These are phyloP conservation scores for Hyperoplus immaculatus DNA, from an alignment of 2,797 vertebrate species.

Conservation along the genomic window DNA sequence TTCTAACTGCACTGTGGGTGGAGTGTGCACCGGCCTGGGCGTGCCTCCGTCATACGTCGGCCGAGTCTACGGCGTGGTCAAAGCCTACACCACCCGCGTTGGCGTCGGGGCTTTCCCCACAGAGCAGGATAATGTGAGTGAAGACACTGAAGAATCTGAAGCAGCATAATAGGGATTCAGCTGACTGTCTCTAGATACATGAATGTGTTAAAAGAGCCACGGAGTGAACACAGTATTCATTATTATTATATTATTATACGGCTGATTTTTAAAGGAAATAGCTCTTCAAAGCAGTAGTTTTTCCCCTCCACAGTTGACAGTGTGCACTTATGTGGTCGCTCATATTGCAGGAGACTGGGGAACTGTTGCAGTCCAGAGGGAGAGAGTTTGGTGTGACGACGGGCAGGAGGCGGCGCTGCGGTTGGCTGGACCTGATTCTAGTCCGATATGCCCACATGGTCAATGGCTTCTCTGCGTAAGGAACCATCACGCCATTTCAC, in stretches of 20 bases:
- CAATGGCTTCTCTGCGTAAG: conserved; percentile 90
- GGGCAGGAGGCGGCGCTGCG: conserved; percentile 86
- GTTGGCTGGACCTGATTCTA: conserved; percentile 89
- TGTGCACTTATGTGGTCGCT: background rate
- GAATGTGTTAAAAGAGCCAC: background rate
- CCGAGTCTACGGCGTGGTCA: conserved; percentile 88
- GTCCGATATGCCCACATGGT: conserved; percentile 91
- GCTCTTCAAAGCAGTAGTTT: background rate
- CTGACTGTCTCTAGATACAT: background rate
- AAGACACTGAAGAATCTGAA: background rate
- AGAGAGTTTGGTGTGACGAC: conserved; percentile 89
- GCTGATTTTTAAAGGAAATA: background rate
- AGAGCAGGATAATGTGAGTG: conserved; percentile 87
- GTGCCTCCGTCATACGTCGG: conserved; percentile 87
- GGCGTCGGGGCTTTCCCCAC: conserved; percentile 90
- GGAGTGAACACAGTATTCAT: background rate
- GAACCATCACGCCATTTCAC: background rate
- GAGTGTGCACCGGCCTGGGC: conserved; percentile 88
- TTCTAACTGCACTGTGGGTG: conserved; percentile 89
- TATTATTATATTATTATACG: background rate
- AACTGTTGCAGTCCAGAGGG: conserved; percentile 84
- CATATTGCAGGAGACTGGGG: conserved; percentile 79
- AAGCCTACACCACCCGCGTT: conserved; percentile 88
- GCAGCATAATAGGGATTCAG: background rate
- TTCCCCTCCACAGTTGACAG: background rate